Percentiles rank a stretch among this genome's conserved stretches.
phyloP scores from a whole-genome alignment of 2,888 invertebrate genomes.

The Mimumesa dahlbomi region DNA sequence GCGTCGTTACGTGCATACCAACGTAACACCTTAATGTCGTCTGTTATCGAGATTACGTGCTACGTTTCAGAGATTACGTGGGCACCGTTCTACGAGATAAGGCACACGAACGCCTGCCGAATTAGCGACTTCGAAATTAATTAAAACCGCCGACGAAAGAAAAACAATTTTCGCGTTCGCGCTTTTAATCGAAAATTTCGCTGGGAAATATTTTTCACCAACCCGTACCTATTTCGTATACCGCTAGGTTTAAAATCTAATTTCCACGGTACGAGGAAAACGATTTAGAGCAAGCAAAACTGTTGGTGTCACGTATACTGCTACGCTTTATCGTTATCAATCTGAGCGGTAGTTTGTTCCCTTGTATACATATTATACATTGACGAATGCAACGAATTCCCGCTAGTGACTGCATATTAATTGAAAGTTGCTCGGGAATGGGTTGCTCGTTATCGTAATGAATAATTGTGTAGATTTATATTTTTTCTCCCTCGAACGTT shows the following conservation, averaged over 20 bases:
- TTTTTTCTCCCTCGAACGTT: conserved; percentile 27
- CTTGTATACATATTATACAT: too few relatives aligned
- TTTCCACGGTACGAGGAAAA: too few relatives aligned
- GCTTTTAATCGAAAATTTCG: background rate
- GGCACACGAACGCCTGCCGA: background rate
- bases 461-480: conserved; percentile 52
- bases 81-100: background rate
- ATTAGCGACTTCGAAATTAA: conserved; percentile 1
- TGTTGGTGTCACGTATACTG: too few relatives aligned
- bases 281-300: too few relatives aligned
- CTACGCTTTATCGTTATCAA: too few relatives aligned
- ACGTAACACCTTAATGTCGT: conserved; percentile 24
- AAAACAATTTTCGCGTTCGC: background rate
- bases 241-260: too few relatives aligned
- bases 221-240: too few relatives aligned
- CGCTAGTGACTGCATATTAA: too few relatives aligned
- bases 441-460: conserved; percentile 47
- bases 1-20: conserved; percentile 5
- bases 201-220: too few relatives aligned
- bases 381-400: too few relatives aligned
- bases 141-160: background rate
- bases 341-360: too few relatives aligned
- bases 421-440: too few relatives aligned
- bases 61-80: conserved; percentile 4
- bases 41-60: conserved; percentile 12